These are phyloP conservation scores for Euwallacea similis DNA, from an alignment of 1,140 invertebrate species.

Conservation along the genomic window DNA sequence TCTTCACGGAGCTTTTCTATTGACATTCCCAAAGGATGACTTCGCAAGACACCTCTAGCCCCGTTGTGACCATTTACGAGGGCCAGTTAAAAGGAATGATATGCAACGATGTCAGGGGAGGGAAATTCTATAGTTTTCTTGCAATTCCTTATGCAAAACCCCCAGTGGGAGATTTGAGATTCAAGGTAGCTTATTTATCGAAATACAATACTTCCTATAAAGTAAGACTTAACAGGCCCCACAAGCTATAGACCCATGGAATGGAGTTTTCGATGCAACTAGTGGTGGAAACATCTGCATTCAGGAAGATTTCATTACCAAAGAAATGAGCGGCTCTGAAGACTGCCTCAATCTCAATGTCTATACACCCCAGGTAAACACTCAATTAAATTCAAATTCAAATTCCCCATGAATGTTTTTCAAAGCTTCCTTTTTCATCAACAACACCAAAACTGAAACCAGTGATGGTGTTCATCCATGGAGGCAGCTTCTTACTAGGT, in stretches of 20 bases:
- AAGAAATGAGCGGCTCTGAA: slow-evolving; percentile 39
- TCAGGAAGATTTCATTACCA: slow-evolving; percentile 50
- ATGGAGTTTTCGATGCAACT: slow-evolving; percentile 57
- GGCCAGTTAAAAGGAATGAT: slow-evolving; percentile 51
- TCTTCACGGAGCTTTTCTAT: too few relatives aligned
- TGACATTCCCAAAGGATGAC: too few relatives aligned
- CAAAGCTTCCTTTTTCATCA: slow-evolving; percentile 28
- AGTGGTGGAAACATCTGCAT: slow-evolving; percentile 54
- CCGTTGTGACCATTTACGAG: slow-evolving; percentile 42
- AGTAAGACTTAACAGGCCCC: slow-evolving; percentile 56
- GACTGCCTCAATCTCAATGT: slow-evolving; percentile 87
- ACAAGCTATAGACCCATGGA: slow-evolving; percentile 59
- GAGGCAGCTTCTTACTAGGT: slow-evolving; percentile 41
- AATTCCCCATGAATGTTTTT: slow-evolving; percentile 45
- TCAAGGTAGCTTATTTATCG: slow-evolving; percentile 67
- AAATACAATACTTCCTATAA: slow-evolving; percentile 33
- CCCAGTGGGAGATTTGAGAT: slow-evolving; percentile 66
- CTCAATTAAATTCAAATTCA: slow-evolving; percentile 16
- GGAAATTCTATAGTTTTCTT: slow-evolving; percentile 58
- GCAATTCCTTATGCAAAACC: slow-evolving; percentile 72
- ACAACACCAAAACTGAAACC: slow-evolving; percentile 52
- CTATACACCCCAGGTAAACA: slow-evolving; percentile 62
- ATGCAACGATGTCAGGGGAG: slow-evolving; percentile 48
- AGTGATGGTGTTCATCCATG: slow-evolving; percentile 60
- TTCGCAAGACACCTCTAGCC: background rate